Evolutionary conservation across 2,797 vertebrate species (phyloP).

Genomic region (Lepus townsendii): DNA sequence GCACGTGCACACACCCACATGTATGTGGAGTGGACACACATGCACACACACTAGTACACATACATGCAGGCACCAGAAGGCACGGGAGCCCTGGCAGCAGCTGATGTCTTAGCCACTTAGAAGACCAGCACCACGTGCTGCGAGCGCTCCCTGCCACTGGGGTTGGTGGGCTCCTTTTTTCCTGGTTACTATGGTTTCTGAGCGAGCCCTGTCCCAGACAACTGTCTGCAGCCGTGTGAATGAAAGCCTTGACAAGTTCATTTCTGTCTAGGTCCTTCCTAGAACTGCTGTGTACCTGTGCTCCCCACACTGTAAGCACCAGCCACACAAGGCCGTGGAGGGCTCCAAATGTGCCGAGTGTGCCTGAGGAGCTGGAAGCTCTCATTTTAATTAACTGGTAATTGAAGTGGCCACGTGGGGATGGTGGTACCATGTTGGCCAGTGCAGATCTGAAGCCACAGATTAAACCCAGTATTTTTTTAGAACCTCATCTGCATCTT

Average conservation of each 20-base stretch:
- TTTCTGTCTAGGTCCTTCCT: too few species aligned
- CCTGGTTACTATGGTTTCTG: background rate
- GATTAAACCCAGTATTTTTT: background rate
- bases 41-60: too few species aligned
- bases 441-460: background rate
- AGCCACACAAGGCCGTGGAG: background rate
- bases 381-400: background rate
- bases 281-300: rapidly evolving
- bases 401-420: background rate
- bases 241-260: too few species aligned
- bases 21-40: too few species aligned
- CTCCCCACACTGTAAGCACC: background rate
- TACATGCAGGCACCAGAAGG: too few species aligned
- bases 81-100: background rate
- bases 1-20: too few species aligned
- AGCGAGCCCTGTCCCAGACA: background rate
- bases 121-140: background rate
- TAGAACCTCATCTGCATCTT: background rate
- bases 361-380: background rate
- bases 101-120: background rate
- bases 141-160: background rate
- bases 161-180: background rate
- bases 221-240: background rate
- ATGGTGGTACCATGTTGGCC: too few species aligned
- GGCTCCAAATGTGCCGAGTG: too few species aligned